A percentile compares a stretch with the other conserved stretches of the same genome.
phyloP scores from a whole-genome alignment of 2,888 invertebrate genomes.

The Boloria euphrosyne region DNA sequence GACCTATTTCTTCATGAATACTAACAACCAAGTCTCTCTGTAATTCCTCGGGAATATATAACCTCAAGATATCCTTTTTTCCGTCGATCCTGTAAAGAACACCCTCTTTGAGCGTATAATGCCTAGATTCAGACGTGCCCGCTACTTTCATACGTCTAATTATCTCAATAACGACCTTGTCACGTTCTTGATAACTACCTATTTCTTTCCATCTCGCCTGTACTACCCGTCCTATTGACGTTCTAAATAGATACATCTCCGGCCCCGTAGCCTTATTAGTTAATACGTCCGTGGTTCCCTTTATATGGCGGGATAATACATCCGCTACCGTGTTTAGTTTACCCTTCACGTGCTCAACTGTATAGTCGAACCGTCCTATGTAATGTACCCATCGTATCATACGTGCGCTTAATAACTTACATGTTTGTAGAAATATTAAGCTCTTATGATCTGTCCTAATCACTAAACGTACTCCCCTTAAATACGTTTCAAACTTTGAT shows the following conservation, averaged over 20 bases:
- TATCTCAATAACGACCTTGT: neutral
- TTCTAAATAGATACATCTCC: neutral
- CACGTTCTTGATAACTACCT: neutral
- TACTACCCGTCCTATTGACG: neutral
- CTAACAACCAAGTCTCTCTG: neutral
- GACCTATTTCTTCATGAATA: too few relatives aligned
- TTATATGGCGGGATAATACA: neutral
- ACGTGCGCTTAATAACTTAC: neutral
- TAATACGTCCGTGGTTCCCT: neutral
- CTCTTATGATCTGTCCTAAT: neutral
- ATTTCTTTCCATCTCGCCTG: neutral
- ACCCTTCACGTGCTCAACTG: neutral
- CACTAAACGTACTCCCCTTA: neutral
- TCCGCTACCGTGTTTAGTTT: neutral
- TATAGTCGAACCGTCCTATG: neutral
- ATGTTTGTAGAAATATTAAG: neutral
- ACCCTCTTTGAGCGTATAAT: neutral
- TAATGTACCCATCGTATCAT: neutral
- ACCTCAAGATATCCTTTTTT: neutral
- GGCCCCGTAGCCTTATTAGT: neutral
- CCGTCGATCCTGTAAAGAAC: neutral
- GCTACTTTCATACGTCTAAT: neutral
- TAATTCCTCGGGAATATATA: neutral
- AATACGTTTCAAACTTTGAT: neutral
- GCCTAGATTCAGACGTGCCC: neutral